Conservation (phyloP, 2,888 invertebrate species). For the Pseudococcus viburni region DNA sequence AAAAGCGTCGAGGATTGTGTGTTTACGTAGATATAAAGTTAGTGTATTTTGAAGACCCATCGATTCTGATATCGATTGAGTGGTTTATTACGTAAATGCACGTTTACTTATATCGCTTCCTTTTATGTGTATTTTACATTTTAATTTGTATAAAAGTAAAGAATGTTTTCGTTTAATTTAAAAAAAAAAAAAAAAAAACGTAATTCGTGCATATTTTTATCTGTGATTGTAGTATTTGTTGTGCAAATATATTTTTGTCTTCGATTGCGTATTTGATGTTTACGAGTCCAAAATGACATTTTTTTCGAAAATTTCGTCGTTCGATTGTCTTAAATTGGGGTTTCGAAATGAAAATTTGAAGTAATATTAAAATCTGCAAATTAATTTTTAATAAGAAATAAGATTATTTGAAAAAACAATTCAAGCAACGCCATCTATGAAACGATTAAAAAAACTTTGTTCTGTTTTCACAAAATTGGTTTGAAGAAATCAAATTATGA, state of each 20-base stretch:
- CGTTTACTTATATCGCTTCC: conserved; percentile 20
- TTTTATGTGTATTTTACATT: conserved; percentile 38
- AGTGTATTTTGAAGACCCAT: neutral
- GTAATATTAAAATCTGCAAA: no score
- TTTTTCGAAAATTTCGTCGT: no score
- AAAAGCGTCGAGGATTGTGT: conserved; percentile 9
- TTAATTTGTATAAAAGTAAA: conserved; percentile 28
- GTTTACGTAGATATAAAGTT: neutral
- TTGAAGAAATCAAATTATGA: no score
- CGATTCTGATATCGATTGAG: neutral
- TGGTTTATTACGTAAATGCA: conserved; percentile 6
- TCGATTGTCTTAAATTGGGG: no score
- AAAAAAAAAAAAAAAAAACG: conserved; percentile 31
- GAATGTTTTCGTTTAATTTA: conserved; percentile 31
- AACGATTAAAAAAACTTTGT: no score
- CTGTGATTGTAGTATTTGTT: conserved; percentile 66
- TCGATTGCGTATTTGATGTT: neutral
- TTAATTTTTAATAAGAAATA: no score
- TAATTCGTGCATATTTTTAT: conserved; percentile 63
- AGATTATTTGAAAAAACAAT: no score
- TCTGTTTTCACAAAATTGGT: no score
- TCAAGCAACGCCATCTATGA: no score
- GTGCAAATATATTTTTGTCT: conserved; percentile 64
- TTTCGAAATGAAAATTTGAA: no score
- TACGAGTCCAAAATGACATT: no score